Percentiles rank a stretch among this genome's conserved stretches.
Evolutionary conservation across 2,797 vertebrate species (phyloP).

Genomic region (Galaxias olidus): DNA sequence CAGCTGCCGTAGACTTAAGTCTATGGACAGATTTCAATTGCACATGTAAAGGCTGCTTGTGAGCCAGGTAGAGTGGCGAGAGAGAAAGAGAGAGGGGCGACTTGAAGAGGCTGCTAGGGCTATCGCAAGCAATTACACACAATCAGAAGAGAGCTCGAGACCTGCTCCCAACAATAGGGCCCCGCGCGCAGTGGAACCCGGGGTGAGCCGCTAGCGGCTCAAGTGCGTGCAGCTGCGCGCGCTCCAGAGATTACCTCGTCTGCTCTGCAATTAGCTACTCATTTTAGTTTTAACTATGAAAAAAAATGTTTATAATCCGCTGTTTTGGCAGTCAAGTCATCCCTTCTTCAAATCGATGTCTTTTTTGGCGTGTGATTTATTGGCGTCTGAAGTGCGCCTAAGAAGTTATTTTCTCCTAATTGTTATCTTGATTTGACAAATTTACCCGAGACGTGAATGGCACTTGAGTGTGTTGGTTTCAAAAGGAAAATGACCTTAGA

Average conservation of each 20-base stretch:
- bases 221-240: constrained; percentile 99
- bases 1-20: constrained; percentile 80
- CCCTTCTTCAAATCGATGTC: constrained; percentile 45
- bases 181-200: constrained; percentile 89
- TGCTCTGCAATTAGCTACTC: constrained; percentile 91
- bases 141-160: constrained; percentile 91
- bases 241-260: constrained; percentile 87
- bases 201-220: constrained; percentile 83
- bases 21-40: constrained; percentile 81
- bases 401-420: constrained; percentile 79
- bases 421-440: constrained; percentile 75
- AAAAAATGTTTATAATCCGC: constrained; percentile 83
- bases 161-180: constrained; percentile 91
- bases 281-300: constrained; percentile 85
- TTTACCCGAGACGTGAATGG: constrained; percentile 60
- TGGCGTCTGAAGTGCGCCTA: constrained; percentile 72
- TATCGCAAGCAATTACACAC: constrained; percentile 94
- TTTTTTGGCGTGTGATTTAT: constrained; percentile 69
- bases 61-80: constrained; percentile 92
- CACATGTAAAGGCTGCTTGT: constrained; percentile 73
- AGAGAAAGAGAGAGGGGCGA: constrained; percentile 64
- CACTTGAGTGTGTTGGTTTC: constrained; percentile 54
- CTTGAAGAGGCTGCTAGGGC: constrained; percentile 96
- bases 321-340: constrained; percentile 80
- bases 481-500: constrained; percentile 49